Evolutionary conservation across 2,888 invertebrate genomes (phyloP), one percentile per base, ranked within the genome.

Genomic region (Acleris holmiana): DNA sequence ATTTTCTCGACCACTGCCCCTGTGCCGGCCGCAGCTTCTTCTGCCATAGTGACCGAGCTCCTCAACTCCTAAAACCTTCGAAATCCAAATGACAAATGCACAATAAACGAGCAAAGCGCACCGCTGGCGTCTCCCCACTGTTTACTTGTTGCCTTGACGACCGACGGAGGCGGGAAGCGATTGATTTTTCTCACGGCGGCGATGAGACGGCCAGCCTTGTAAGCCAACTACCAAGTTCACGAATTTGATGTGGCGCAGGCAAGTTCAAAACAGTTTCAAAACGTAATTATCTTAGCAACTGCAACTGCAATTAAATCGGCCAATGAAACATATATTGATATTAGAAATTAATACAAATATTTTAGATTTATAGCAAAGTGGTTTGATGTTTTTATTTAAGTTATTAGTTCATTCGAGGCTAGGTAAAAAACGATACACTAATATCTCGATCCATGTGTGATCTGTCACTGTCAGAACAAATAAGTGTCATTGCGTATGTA

Each of bases 1-100:
- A 95, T 93, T 92, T 96, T 96, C 80, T 96, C 96, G 56, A 92
- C 85, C 46, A 91, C 91, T 10, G 86, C 91, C 50, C 88, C 89
- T 54, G 88, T 82, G 7, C 81, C 78, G 15, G 2, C 44, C n/a
- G 17, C 13, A 41, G 72, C 77, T 61, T 91, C 91, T 1, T 91
- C 91, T 55, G 81, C 92, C 91, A 91, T 91, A 40, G 40, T 40
- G 40, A 40, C 0, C 21, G 3, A 70, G 66, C 69, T 67, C 66
- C 69, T 70, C 72, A 46, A 55, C 56, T 66, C 64, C 63, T 64
- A 66, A 67, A 71, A 68, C 75, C 71, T 72, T 57, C 40, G 50
- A 69, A 67, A 66, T 61, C 57, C 46, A 67, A 70, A 66, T 67
- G 57, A 58, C 59, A 58, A 66, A 61, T 60, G 61, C 70, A 72